Percentiles rank a stretch among this genome's conserved stretches.
phyloP scores from a whole-genome alignment of 2,888 invertebrate genomes.

The Machimus atricapillus region DNA sequence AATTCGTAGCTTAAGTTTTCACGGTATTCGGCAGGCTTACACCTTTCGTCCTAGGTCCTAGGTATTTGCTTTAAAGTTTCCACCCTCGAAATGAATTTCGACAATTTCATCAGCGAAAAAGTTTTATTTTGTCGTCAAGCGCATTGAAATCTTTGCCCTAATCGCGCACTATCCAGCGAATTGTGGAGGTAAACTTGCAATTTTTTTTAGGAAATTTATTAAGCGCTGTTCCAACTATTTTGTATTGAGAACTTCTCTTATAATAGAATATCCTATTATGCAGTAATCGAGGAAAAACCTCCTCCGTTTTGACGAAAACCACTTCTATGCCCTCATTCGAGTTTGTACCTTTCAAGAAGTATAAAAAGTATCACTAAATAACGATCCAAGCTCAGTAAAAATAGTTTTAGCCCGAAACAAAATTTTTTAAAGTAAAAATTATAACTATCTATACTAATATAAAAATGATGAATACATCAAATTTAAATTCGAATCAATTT shows the following conservation, averaged over 20 bases:
- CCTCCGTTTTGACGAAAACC: not conserved
- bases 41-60: not conserved
- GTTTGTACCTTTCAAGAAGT: not conserved
- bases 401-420: not conserved
- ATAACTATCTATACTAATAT: too few relatives aligned
- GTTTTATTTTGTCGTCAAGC: slow-evolving; percentile 23
- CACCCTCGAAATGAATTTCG: slow-evolving; percentile 17
- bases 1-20: slow-evolving; percentile 4
- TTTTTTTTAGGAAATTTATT: not conserved
- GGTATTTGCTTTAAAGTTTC: slow-evolving; percentile 34
- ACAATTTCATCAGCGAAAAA: slow-evolving; percentile 25
- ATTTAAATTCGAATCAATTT: too few relatives aligned
- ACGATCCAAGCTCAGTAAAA: not conserved
- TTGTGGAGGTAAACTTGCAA: not conserved
- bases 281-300: not conserved
- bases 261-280: not conserved
- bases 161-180: not conserved
- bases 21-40: slow-evolving; percentile 23
- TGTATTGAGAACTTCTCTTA: not conserved
- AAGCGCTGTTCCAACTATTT: not conserved
- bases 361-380: not conserved
- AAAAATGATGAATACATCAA: not conserved
- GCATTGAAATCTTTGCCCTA: not conserved
- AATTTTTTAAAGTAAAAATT: too few relatives aligned
- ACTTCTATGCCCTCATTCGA: not conserved